Evolutionary conservation across 64 coral and sea anemone species (phyloP).

Genomic region (Montipora sp.): DNA sequence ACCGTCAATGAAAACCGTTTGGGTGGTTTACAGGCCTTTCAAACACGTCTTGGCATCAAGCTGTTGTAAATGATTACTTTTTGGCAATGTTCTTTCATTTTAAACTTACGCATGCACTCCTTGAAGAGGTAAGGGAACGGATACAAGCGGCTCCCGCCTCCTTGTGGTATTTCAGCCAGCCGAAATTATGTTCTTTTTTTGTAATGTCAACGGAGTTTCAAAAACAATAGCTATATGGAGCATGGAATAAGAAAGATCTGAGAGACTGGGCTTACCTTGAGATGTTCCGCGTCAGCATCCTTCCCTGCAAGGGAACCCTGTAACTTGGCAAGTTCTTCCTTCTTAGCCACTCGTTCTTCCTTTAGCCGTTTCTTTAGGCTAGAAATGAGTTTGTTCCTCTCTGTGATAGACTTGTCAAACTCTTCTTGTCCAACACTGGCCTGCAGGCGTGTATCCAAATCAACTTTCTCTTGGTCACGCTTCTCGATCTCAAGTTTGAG

Average conservation of each 20-base stretch:
- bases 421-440: conserved; percentile 59
- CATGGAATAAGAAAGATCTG: no score
- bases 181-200: no score
- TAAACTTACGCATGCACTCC: no score
- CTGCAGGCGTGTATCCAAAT: conserved; percentile 62
- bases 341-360: conserved; percentile 65
- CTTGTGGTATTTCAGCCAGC: no score
- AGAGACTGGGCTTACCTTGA: background rate
- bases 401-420: conserved; percentile 48
- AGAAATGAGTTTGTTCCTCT: conserved; percentile 64
- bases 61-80: no score
- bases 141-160: no score
- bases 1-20: background rate
- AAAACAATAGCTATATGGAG: no score
- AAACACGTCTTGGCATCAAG: no score
- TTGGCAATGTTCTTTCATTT: no score
- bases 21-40: no score
- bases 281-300: conserved; percentile 27
- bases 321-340: conserved; percentile 46
- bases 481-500: conserved; percentile 60
- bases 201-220: no score
- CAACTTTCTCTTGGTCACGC: conserved; percentile 59
- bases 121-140: no score
- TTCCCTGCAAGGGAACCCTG: conserved; percentile 39
- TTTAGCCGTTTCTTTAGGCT: conserved; percentile 67